Base-by-base conservation (phyloP, 2,888 invertebrate genomes). In the Miltochrista miniata region DNA sequence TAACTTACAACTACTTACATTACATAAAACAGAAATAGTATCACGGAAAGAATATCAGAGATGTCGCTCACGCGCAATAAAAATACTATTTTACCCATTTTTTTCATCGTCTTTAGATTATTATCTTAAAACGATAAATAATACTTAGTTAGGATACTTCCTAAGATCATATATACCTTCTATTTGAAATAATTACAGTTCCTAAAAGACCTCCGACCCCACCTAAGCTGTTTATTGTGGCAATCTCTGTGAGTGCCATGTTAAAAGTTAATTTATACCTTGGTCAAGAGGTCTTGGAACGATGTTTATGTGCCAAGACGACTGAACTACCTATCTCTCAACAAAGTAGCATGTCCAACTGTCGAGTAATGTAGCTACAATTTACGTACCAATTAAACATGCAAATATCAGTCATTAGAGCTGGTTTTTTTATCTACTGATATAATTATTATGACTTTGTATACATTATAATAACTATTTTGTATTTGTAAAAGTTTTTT, bases 401-500 rank as follows among this genome's bases (percentile, higher is more conserved):
- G 68, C 59, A 68, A 72, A 75, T 76, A 54, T 43, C 51, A 45
- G 61, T 64, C 60, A 74, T 74, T 70, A 70, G 18, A 37, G 18
- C 49, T 38, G 47, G 45, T 60, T 59, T 41, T 41, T 31, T 24
- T 24, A 24, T 24, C 18, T 33, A 12, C 33, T 7, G 45, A 30
- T 30, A 24, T 45, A 46, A 38, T 46, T 37, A 37, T 45, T 50
- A 12, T 13, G 18, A 4, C 9, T 31, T 7, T 31, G 11, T 31
- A 11, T 7, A 29, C 5, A 24, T 24, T 5, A 24, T 4, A 18
- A 18, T 12, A 12, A 43, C 12, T 44, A 24, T 24, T 24, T 24
- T 36, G 24, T 44, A 44, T 36, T 29, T 29, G 36, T 24, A 36
- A 29, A 44, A 45, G 44, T 36, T 44, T 44, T 44, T 44, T 15